Conservation (phyloP, 2,888 invertebrate genomes). For the Pollenia griseotomentosa region DNA sequence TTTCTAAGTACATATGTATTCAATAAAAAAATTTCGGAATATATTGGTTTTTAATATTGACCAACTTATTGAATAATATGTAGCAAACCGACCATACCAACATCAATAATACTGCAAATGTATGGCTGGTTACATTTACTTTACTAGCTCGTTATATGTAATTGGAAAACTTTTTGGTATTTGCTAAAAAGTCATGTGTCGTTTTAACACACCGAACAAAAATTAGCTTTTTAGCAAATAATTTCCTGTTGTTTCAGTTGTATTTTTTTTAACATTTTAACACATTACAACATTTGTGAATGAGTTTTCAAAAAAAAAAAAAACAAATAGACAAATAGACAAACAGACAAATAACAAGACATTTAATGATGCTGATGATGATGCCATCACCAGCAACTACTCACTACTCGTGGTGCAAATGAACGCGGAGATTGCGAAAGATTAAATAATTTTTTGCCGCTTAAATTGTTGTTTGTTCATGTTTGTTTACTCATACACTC, state of each 20-base stretch:
- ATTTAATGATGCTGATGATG: neutral
- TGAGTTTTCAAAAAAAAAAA: neutral
- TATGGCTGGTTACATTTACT: too few relatives aligned
- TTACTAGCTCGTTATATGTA: too few relatives aligned
- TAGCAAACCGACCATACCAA: too few relatives aligned
- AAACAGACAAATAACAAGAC: neutral
- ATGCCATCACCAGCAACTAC: neutral
- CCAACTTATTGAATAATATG: too few relatives aligned
- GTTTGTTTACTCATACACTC: conserved; percentile 20
- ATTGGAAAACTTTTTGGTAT: too few relatives aligned
- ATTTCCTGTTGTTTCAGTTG: conserved; percentile 1
- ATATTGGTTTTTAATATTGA: too few relatives aligned
- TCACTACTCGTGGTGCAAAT: too few relatives aligned
- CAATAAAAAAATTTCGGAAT: too few relatives aligned
- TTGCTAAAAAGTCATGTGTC: neutral
- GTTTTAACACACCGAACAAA: neutral
- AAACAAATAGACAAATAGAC: too few relatives aligned
- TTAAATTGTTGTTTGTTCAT: conserved; percentile 17
- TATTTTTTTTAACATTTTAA: neutral
- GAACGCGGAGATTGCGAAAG: neutral
- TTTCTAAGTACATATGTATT: too few relatives aligned
- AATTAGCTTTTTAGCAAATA: conserved; percentile 21
- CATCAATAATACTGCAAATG: too few relatives aligned
- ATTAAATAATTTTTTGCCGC: neutral
- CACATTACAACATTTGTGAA: neutral